These are phyloP conservation scores for Dryobotodes eremita DNA, from an alignment of 2,888 invertebrate genomes.

Conservation along the genomic window DNA sequence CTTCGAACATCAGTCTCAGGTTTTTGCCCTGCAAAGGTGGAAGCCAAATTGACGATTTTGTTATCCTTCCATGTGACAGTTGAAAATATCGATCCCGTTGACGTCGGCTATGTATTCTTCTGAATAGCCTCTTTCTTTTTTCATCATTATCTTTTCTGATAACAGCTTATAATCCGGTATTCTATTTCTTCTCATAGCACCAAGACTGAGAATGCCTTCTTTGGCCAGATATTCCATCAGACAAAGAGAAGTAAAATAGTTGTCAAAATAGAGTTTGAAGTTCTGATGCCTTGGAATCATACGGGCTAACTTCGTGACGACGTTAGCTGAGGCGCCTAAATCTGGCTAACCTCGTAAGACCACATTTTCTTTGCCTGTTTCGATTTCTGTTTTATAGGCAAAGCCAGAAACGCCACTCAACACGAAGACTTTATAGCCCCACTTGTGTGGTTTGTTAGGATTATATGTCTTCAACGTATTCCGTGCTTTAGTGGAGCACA, in stretches of 20 bases:
- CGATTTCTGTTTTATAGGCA: slow-evolving; percentile 3
- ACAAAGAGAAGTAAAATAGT: too few species aligned
- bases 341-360: background rate
- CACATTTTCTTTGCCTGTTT: background rate
- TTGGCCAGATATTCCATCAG: too few species aligned
- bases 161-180: too few species aligned
- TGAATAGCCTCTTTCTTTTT: too few species aligned
- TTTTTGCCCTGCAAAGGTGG: background rate
- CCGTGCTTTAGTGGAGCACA: slow-evolving; percentile 22
- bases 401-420: slow-evolving; percentile 8
- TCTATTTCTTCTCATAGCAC: too few species aligned
- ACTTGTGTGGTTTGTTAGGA: slow-evolving; percentile 25
- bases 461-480: slow-evolving; percentile 31
- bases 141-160: too few species aligned
- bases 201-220: too few species aligned
- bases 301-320: background rate
- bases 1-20: slow-evolving; percentile 10
- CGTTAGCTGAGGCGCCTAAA: slow-evolving; percentile 1
- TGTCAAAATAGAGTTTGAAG: background rate
- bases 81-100: background rate
- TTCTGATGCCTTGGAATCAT: slow-evolving; percentile 1
- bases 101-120: too few species aligned
- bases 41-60: background rate
- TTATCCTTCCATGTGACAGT: slow-evolving; percentile 4
- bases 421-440: background rate